Base-by-base conservation (phyloP, 2,113 vertebrate species). In the Nothobranchius furzeri region DNA sequence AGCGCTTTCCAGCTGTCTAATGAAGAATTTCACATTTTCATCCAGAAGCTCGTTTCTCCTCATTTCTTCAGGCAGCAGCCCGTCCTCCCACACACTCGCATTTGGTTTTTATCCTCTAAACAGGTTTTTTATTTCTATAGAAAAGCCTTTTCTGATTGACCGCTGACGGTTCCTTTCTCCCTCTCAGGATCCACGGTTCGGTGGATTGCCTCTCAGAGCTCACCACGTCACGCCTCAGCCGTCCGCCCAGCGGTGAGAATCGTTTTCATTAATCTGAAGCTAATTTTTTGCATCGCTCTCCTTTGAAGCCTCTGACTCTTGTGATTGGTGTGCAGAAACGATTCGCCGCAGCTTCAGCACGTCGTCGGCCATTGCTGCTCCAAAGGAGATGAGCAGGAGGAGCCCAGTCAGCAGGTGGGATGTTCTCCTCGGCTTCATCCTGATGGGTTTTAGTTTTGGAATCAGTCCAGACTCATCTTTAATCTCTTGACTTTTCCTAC, bases 121-220 rank as follows among this genome's bases (percentile, higher is more conserved):
- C n/a, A 13, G 30, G 4, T 30, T 30, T 30, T 30, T 30, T 30
- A 30, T 13, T 64, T 42, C 70, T 60, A 42, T 43, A 6, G 2
- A 30, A 30, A 30, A 30, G 1, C 30, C n/a, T 40, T 40, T 40
- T 7, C 37, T 40, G 37, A 17, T 60, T 11, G n/a, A 9, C 13
- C 24, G 25, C 12, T 54, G 14, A 13, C 5, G 51, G 20, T 45
- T 45, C 52, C 24, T 37, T 51, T 12, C 12, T 12, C 10, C 3
- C 82, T 85, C 74, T 10, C 79, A 99, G 98, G 88, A 85, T 98
- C 71, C 93, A 94, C 2, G 95, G 96, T 42, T 97, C 96, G n/a
- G 82, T 97, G 63, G 97, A 98, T 67, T 96, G 96, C 11, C 95
- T 99, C 20, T 90, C 96, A 36, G 96, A 97, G 81, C 92, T 95